phyloP scores from a whole-genome alignment of 2,113 vertebrate species.

The Istiophorus platypterus region DNA sequence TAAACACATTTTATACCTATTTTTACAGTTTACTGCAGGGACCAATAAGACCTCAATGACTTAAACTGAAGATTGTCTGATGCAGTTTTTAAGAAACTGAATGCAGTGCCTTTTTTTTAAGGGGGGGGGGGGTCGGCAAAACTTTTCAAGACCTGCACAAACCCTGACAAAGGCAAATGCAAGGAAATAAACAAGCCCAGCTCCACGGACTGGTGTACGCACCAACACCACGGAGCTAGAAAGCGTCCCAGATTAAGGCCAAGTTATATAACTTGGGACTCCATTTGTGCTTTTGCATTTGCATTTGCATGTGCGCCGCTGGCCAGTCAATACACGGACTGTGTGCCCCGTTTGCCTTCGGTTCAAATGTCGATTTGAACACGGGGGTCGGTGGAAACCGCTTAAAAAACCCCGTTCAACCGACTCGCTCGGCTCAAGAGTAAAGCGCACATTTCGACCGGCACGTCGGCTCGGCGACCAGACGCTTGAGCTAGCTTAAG shows the following conservation, averaged over 20 bases:
- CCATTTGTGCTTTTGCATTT: constrained; percentile 68
- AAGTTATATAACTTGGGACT: constrained; percentile 84
- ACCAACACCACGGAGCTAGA: constrained; percentile 57
- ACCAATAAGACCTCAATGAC: not conserved
- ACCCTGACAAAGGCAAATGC: not conserved
- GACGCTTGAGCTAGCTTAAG: constrained; percentile 28
- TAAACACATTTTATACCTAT: not conserved
- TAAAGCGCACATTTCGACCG: not conserved
- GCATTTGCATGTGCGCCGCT: constrained; percentile 49
- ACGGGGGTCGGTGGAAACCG: not conserved
- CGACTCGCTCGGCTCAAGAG: not conserved
- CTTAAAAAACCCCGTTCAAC: too few relatives aligned
- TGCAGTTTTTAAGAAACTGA: not conserved
- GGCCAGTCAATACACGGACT: constrained; percentile 19
- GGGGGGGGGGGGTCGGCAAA: too few relatives aligned
- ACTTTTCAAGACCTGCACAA: not conserved
- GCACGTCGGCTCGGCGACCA: constrained; percentile 4
- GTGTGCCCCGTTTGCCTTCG: not conserved
- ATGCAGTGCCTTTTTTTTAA: not conserved
- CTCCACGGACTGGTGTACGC: constrained; percentile 68
- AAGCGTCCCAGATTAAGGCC: constrained; percentile 82
- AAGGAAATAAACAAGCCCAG: constrained; percentile 23
- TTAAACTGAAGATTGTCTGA: not conserved
- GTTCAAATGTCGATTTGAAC: not conserved
- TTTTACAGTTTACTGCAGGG: not conserved